Percentiles rank a stretch among this genome's conserved stretches.
Conservation (phyloP, 2,888 invertebrate genomes). For the Stenotaenia linearis region DNA sequence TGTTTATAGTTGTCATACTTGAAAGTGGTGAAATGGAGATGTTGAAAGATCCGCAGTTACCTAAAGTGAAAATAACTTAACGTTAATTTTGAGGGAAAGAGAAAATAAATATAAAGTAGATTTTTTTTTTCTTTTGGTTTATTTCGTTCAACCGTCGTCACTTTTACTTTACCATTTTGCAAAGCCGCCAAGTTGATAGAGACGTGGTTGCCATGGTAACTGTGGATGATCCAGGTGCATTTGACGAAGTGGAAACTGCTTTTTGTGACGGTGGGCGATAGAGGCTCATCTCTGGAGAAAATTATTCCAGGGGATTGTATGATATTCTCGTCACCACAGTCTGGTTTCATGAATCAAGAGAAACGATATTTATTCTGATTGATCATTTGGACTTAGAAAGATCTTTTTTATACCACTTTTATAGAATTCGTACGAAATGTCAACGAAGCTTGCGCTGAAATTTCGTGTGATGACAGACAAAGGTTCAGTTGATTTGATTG, state of each 20-base stretch:
- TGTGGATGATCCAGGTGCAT: conserved; percentile 29
- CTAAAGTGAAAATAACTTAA: neutral
- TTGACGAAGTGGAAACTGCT: conserved; percentile 22
- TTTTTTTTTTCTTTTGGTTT: neutral
- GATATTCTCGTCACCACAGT: conserved; percentile 7
- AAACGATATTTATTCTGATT: neutral
- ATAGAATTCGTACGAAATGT: conserved; percentile 13
- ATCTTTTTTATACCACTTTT: neutral
- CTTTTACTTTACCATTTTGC: neutral
- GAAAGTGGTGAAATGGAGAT: neutral
- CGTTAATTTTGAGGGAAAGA: neutral
- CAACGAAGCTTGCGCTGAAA: neutral
- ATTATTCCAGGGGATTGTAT: conserved; percentile 12
- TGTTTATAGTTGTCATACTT: neutral
- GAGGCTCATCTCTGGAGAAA: conserved; percentile 21
- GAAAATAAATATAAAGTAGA: neutral
- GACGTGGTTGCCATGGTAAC: neutral
- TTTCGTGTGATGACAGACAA: neutral
- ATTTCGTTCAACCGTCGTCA: neutral
- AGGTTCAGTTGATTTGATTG: conserved; percentile 29
- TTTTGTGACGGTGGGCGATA: neutral
- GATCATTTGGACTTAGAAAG: neutral
- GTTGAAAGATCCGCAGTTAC: conserved; percentile 21
- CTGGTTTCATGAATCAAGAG: neutral
- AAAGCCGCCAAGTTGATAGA: conserved; percentile 21